Conservation (phyloP, 2,888 invertebrate genomes). For the Diachrysia chrysitis region DNA sequence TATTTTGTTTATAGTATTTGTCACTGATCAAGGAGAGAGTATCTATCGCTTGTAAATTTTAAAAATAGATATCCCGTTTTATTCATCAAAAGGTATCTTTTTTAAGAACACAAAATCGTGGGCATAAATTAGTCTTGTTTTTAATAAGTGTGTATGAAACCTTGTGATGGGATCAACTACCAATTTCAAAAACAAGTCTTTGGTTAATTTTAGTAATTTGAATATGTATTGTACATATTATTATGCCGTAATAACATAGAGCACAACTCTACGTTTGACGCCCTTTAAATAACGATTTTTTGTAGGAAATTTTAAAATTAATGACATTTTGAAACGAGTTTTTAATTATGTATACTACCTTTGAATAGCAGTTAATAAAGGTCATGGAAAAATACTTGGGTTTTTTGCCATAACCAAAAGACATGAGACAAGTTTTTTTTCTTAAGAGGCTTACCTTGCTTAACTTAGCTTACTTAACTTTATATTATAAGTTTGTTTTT, state of each 20-base stretch:
- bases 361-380: neutral
- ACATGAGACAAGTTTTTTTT: neutral
- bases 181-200: neutral
- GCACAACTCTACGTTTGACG: neutral
- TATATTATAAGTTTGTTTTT: too few relatives aligned
- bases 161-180: too few relatives aligned
- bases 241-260: neutral
- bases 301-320: neutral
- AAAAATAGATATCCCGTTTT: too few relatives aligned
- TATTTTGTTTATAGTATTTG: neutral
- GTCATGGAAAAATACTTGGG: neutral
- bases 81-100: too few relatives aligned
- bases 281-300: neutral
- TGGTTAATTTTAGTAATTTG: neutral
- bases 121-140: too few relatives aligned
- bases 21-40: too few relatives aligned
- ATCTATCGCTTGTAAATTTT: too few relatives aligned
- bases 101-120: too few relatives aligned
- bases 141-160: too few relatives aligned
- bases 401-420: neutral
- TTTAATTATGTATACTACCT: neutral
- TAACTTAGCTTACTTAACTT: too few relatives aligned
- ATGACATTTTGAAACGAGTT: neutral
- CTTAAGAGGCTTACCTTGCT: too few relatives aligned
- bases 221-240: neutral